Evolutionary conservation across 64 coral and sea anemone species (phyloP), one percentile per base, ranked within the genome.

Genomic region (Stylophora pistillata): DNA sequence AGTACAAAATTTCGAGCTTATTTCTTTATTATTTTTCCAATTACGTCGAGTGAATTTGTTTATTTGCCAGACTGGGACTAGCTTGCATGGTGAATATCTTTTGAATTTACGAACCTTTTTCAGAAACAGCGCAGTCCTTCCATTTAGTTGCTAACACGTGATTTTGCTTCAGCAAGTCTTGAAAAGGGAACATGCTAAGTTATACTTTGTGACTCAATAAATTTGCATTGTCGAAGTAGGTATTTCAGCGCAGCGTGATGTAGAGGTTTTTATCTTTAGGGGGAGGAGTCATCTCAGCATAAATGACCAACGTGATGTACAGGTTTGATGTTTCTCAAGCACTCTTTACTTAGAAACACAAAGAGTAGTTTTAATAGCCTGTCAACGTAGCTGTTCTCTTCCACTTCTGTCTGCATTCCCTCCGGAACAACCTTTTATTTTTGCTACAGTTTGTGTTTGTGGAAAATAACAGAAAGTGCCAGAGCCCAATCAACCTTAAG

Each of bases 301-400:
- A 59, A 59, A 26, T 59, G 55, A 79, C 53, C 27, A 31, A 1
- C 9, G 55, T 79, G 59, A 82, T 65, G 57, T 15, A 82, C 7
- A 82, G 59, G 58, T 59, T 33, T 37, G 10, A 76, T 76, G 73
- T 41, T 52, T 76, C 33, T 52, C 73, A 76, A 65, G 26, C 0
- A 63, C 54, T 69, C 34, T 54, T 84, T 25, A 84, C 80, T 65
- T 69, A 27, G 80, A 33, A 53, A 84, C 60, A 69, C 25, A 55
- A 84, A 82, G 69, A n/a, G 69, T 53, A 84, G 33, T 84, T 30
- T 82, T 21, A 82, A 21, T 23, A 84, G 9, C 10, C 23, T 82
- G 58, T 82, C 57, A 41, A 64, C n/a, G 30, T 82, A 65, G 62
- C 33, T 58, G 54, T 25, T 59, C 0, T 41, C 15, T 69, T 68